Percentiles rank a stretch among this genome's conserved stretches.
Conservation (phyloP, 2,113 vertebrate genomes). For the Scomber japonicus region DNA sequence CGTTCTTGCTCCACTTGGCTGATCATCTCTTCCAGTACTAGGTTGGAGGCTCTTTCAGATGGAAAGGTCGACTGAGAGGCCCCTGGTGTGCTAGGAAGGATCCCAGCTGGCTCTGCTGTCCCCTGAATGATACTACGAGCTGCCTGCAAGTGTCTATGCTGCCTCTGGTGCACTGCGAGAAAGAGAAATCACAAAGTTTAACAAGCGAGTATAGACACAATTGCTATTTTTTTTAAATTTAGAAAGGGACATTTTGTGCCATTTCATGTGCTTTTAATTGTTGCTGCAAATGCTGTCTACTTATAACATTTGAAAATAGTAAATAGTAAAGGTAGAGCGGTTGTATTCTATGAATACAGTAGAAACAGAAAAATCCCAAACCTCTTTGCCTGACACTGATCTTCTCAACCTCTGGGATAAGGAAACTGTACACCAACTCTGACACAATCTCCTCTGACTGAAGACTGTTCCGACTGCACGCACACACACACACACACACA, state of each 20-base stretch:
- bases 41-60: slow-evolving; percentile 39
- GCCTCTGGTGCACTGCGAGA: slow-evolving; percentile 87
- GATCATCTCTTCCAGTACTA: slow-evolving; percentile 29
- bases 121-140: slow-evolving; percentile 87
- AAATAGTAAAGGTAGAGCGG: not conserved
- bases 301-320: not conserved
- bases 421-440: slow-evolving; percentile 93
- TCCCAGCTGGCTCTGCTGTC: slow-evolving; percentile 34
- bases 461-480: slow-evolving; percentile 82
- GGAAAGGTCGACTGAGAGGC: slow-evolving; percentile 20
- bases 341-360: not conserved
- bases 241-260: not conserved
- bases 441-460: slow-evolving; percentile 96
- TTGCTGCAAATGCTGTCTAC: not conserved
- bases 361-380: slow-evolving; percentile 67
- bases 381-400: slow-evolving; percentile 88
- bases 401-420: slow-evolving; percentile 93
- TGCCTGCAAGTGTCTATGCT: slow-evolving; percentile 89
- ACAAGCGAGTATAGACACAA: not conserved
- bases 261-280: not conserved
- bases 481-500: not conserved
- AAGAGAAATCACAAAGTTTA: not conserved
- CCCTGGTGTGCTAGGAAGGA: not conserved
- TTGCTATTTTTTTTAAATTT: not conserved
- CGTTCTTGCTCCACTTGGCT: slow-evolving; percentile 13